Base-by-base conservation (phyloP, 2,113 vertebrate species). In the Pyxicephalus adspersus region DNA sequence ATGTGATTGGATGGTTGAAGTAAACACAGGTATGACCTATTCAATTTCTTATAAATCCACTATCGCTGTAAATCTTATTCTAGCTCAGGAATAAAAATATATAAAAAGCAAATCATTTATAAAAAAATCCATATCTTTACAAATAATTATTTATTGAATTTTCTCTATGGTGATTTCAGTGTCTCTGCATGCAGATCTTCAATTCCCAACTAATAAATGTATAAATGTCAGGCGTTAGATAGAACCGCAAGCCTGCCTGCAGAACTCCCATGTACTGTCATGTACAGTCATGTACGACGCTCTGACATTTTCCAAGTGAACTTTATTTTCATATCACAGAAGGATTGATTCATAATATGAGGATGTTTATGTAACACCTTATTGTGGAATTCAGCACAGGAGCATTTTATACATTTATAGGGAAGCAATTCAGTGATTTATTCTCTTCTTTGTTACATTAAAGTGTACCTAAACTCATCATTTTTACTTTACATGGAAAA, bases 281-380 rank as follows among this genome's bases (percentile, higher is more conserved):
- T 25, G 15, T 19, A 29, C 63, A 29, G 11, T 7, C 25, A 31
- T n/a, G 28, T 19, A 70, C 2, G 16, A 5, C 2, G 23, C 38
- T 0, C 5, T 45, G 38, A 9, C 9, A 64, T 29, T 17, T 64
- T 64, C 28, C 15, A 64, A 64, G 29, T 29, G 16, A 64, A 64
- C 9, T 64, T 64, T 64, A 28, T 64, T 64, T 64, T 29, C 29
- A 29, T 64, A 61, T 61, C 58, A 31, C 25, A 64, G n/a, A 16
- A 64, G 5, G 26, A 26, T 29, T 18, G 26, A 64, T 64, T 9
- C 61, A 63, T 18, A 63, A 15, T 25, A 11, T 13, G 9, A 60
- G n/a, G 9, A 60, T 8, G 13, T 11, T 61, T 4, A 61, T 25
- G 3, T 31, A 29, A 31, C 26, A 5, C 28, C 61, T 64, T 64